Conservation (phyloP, 2,888 invertebrate genomes). For the Liodrosophila aerea region DNA sequence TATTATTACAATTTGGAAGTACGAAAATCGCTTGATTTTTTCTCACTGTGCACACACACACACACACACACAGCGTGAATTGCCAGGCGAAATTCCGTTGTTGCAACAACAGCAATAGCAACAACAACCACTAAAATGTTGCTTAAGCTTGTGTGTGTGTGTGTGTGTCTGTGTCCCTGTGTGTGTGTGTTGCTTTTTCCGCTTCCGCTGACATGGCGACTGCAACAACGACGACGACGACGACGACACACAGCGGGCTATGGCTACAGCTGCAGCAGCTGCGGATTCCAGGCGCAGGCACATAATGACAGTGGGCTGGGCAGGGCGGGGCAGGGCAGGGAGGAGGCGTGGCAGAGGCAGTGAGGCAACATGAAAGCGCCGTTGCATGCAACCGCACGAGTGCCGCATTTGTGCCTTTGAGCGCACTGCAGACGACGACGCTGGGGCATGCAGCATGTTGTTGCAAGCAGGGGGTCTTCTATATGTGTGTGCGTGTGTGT, state of each 20-base stretch:
- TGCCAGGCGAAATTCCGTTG: slow-evolving; percentile 50
- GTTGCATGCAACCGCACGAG: slow-evolving; percentile 75
- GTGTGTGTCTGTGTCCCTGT: slow-evolving; percentile 15
- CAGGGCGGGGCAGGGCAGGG: not conserved
- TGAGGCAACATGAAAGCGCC: slow-evolving; percentile 65
- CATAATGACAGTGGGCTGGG: not conserved
- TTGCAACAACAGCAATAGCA: slow-evolving; percentile 42
- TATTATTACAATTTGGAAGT: too few species aligned
- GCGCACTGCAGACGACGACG: slow-evolving; percentile 24
- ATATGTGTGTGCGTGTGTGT: not conserved
- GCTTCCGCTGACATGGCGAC: slow-evolving; percentile 73
- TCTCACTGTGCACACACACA: slow-evolving; percentile 10
- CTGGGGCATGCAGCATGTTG: not conserved
- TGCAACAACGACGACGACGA: slow-evolving; percentile 47
- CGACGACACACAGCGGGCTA: slow-evolving; percentile 34
- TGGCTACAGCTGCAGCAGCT: not conserved
- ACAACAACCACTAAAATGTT: slow-evolving; percentile 38
- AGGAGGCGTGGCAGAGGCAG: slow-evolving; percentile 11
- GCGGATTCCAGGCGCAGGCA: not conserved
- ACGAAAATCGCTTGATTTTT: too few species aligned
- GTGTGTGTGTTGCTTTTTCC: slow-evolving; percentile 68
- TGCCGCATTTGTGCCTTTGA: slow-evolving; percentile 70
- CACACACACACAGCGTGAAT: slow-evolving; percentile 6
- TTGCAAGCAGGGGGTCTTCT: slow-evolving; percentile 1
- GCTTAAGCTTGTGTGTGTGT: slow-evolving; percentile 38